Base-by-base conservation (phyloP, 2,888 invertebrate genomes). In the Diogma glabrata region DNA sequence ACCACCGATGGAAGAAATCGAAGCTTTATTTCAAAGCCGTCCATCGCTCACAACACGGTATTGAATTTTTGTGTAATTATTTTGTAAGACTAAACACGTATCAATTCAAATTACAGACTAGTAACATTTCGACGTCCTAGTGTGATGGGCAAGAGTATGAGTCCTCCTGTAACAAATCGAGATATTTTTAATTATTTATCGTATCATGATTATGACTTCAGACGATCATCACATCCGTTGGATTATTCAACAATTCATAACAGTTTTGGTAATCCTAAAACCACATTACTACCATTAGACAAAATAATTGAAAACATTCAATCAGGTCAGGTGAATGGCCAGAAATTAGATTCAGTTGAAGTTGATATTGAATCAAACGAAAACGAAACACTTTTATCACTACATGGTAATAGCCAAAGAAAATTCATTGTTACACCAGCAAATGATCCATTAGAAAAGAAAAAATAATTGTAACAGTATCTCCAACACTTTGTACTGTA, bases 1-100 rank as follows among this genome's bases (percentile, higher is more conserved):
- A 14, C 53, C 58, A 3, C 64, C 65, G 9, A 58, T 67, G 8
- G 61, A 66, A 49, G 63, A 59, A 2, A 55, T 67, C 22, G 65
- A 65, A 46, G n/a, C 48, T 8, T 20, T 48, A 22, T 48, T 30
- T 22, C 20, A 48, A 22, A 48, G 14, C 19, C 20, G 19, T 22
- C 14, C 48, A 48, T 19, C 30, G 12, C 48, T 19, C 16, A 5
- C 28, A 17, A 4, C 47, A 2, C 24, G 26, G 28, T 17, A 17
- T 26, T 19, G 19, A 47, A 3, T 28, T n/a, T 28, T 28, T 28
- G n/a, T n/a, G 19, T 3, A 14, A 16, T 19, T 36, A 2, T 19
- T n/a, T 22, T n/a, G n/a, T 22, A n/a, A n/a, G n/a, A n/a, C n/a
- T n/a, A n/a, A n/a, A n/a, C n/a, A n/a, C n/a, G n/a, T n/a, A n/a